These are phyloP conservation scores for Gobio gobio DNA, from an alignment of 2,113 vertebrate genomes.

Conservation along the genomic window DNA sequence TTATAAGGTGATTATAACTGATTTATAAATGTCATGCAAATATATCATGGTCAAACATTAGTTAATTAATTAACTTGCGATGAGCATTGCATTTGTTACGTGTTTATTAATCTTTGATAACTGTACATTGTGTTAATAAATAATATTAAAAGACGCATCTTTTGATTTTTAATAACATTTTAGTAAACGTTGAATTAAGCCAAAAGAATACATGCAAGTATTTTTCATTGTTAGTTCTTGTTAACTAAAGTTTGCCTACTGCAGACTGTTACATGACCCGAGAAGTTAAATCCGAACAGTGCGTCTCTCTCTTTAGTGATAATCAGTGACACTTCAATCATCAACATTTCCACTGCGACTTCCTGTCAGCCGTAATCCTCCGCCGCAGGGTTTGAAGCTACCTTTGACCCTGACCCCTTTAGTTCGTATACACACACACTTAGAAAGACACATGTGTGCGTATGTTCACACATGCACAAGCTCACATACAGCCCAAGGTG, in stretches of 20 bases:
- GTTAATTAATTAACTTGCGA: neutral
- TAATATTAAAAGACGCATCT: neutral
- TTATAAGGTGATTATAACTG: neutral
- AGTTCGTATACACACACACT: neutral
- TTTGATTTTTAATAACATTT: neutral
- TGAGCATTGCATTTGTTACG: neutral
- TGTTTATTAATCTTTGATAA: neutral
- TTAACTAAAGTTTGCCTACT: neutral
- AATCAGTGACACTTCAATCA: constrained; percentile 33
- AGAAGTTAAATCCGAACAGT: neutral
- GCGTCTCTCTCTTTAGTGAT: neutral
- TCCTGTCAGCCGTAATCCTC: constrained; percentile 43
- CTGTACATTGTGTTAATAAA: neutral
- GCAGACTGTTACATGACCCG: neutral
- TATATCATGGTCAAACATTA: neutral
- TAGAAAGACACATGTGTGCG: neutral
- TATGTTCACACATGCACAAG: neutral
- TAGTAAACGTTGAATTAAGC: neutral
- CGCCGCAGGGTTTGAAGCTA: constrained; percentile 39
- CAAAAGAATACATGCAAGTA: neutral
- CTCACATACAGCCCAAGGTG: constrained; percentile 43
- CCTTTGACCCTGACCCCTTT: constrained; percentile 38
- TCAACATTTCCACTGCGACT: constrained; percentile 18
- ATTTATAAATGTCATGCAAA: neutral
- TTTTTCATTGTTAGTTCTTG: neutral